Base-by-base conservation (phyloP, 2,797 vertebrate genomes). In the Crenichthys baileyi region DNA sequence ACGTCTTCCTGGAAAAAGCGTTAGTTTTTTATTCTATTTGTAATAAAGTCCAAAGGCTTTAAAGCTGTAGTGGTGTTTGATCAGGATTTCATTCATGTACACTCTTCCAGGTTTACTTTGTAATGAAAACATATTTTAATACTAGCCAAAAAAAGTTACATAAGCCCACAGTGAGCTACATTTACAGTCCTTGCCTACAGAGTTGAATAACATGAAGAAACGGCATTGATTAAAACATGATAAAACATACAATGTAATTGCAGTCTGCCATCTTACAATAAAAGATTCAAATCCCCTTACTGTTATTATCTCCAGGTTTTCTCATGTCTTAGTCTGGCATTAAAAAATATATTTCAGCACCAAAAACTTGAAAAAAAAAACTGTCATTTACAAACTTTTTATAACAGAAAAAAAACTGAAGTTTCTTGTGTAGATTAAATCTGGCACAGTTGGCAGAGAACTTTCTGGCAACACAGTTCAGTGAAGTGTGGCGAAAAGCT, bases 391-490 rank as follows among this genome's bases (percentile, higher is more conserved):
- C 71, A 85, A 92, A 93, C 83, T 90, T 91, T 87, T 51, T 79
- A 51, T 26, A 80, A 78, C 79, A 85, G 70, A 84, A 78, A 72
- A 53, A 87, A 73, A 82, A 79, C 73, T 75, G 78, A 85, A 85
- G 84, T 90, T 90, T 77, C 76, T 71, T 82, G 85, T 51, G 72
- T 84, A 90, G 91, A 94, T 93, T 92, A 91, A 94, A 91, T 92
- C 91, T 92, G 90, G 85, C 92, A 88, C 86, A 88, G 87, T 90
- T 91, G 91, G 85, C 84, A 86, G 83, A 83, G 86, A 92, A 90
- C 81, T 93, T 90, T 91, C 89, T 88, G 88, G 85, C 86, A 91
- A 90, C 88, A 71, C 89, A 86, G 93, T 78, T 91, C 90, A 91
- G 87, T 87, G 87, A 92, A 90, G 94, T 89, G 92, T 88, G 88